Evolutionary conservation across 2,797 vertebrate species (phyloP).

Genomic region (Astyanax mexicanus): DNA sequence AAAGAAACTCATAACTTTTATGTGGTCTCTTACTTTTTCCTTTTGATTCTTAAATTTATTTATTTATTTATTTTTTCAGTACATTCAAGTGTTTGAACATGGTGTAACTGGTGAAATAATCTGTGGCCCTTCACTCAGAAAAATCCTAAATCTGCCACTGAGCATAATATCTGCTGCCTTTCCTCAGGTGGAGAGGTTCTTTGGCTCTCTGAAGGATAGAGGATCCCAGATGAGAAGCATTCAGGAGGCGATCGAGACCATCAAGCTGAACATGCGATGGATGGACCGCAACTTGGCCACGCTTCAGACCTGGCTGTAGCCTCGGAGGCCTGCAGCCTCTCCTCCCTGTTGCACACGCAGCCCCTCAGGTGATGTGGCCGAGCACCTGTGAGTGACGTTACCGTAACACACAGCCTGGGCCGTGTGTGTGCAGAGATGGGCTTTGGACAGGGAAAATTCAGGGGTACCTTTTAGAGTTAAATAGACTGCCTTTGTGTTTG

Average conservation of each 20-base stretch:
- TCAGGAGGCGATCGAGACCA: conserved; percentile 88
- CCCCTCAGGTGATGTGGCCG: conserved; percentile 68
- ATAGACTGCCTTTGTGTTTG: neutral
- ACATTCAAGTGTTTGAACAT: too few species aligned
- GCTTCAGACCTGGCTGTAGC: conserved; percentile 76
- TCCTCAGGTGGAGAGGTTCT: conserved; percentile 87
- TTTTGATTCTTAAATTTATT: too few species aligned
- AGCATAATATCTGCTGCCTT: neutral
- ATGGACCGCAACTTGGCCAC: conserved; percentile 82
- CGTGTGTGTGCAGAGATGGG: conserved; percentile 40
- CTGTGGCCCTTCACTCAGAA: too few species aligned
- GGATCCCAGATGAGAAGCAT: conserved; percentile 86
- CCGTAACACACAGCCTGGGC: conserved; percentile 32
- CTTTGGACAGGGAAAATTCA: neutral
- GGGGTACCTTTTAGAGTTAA: neutral
- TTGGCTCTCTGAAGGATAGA: conserved; percentile 84
- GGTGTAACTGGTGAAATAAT: too few species aligned
- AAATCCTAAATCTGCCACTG: too few species aligned
- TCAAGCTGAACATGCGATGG: conserved; percentile 91
- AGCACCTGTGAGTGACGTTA: conserved; percentile 56
- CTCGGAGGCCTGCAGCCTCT: neutral
- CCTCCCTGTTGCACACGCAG: conserved; percentile 51
- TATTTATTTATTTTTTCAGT: too few species aligned
- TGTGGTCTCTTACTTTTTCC: too few species aligned
- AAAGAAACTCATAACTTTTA: too few species aligned